Evolutionary conservation across 1,140 invertebrate species (phyloP).

Genomic region (Neelides sp.): DNA sequence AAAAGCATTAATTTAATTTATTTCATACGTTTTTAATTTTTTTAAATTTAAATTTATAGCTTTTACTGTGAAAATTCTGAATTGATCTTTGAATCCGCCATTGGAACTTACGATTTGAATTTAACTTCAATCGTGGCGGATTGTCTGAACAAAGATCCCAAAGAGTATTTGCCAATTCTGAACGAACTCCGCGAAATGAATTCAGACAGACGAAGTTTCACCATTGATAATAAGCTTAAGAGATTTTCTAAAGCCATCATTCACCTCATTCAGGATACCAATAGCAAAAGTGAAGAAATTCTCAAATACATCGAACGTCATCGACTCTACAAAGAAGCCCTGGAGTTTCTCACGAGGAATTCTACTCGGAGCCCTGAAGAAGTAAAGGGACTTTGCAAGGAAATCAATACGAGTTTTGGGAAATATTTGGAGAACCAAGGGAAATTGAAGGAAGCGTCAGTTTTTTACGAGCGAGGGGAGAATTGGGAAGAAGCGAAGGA

Average conservation of each 20-base stretch:
- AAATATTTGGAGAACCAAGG: slow-evolving; percentile 19
- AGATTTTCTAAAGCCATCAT: slow-evolving; percentile 18
- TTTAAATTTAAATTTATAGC: slow-evolving; percentile 12
- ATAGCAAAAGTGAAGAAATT: slow-evolving; percentile 14
- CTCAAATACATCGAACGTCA: slow-evolving; percentile 23
- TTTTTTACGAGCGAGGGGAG: slow-evolving; percentile 17
- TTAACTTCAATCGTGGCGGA: slow-evolving; percentile 27
- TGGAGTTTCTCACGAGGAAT: slow-evolving; percentile 3
- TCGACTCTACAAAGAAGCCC: slow-evolving; percentile 9
- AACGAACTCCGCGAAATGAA: slow-evolving; percentile 16
- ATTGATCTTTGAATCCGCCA: slow-evolving; percentile 25
- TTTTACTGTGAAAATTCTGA: slow-evolving; percentile 30
- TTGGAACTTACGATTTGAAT: slow-evolving; percentile 29
- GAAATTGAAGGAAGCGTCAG: slow-evolving; percentile 22
- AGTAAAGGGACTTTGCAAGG: not conserved
- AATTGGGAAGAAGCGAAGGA: slow-evolving; percentile 18
- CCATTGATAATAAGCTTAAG: slow-evolving; percentile 26
- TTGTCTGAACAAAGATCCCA: slow-evolving; percentile 29
- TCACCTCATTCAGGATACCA: slow-evolving; percentile 16
- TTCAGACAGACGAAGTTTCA: slow-evolving; percentile 11
- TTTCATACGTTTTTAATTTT: too few species aligned
- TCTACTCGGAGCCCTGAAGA: slow-evolving; percentile 1
- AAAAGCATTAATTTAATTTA: not conserved
- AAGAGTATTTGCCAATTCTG: slow-evolving; percentile 30
- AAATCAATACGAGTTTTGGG: slow-evolving; percentile 16